Percentiles rank a stretch among this genome's conserved stretches.
These are phyloP conservation scores for Lasioglossum calceatum DNA, from an alignment of 2,888 invertebrate species.

Conservation along the genomic window DNA sequence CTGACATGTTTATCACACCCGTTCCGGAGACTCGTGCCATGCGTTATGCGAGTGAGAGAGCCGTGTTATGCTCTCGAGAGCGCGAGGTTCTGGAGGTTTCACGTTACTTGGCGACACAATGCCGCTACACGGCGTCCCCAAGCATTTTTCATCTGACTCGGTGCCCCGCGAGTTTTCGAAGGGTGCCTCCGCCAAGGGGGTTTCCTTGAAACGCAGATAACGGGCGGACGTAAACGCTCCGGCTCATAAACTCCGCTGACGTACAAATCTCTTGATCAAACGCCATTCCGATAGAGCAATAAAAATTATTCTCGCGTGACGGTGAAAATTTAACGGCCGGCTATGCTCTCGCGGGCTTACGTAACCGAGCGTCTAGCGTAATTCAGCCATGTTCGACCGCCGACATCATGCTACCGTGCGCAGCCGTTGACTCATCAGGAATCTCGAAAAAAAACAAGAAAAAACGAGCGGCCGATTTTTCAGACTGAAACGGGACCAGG, in stretches of 20 bases:
- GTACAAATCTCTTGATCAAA: constrained; percentile 37
- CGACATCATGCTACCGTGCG: neutral
- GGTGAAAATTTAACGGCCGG: constrained; percentile 19
- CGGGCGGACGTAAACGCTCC: constrained; percentile 30
- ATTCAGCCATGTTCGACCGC: neutral
- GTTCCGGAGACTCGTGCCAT: constrained; percentile 78
- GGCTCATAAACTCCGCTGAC: constrained; percentile 35
- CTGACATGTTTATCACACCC: constrained; percentile 84
- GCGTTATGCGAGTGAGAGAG: constrained; percentile 75
- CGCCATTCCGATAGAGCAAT: constrained; percentile 38
- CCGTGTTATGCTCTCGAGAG: constrained; percentile 65
- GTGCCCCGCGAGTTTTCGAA: constrained; percentile 12
- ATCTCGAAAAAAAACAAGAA: neutral
- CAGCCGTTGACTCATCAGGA: neutral
- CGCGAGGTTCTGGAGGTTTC: constrained; percentile 70
- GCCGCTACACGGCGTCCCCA: constrained; percentile 64
- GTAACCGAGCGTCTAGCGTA: constrained; percentile 7
- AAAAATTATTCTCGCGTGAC: constrained; percentile 41
- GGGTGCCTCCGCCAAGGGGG: neutral
- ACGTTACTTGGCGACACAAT: constrained; percentile 75
- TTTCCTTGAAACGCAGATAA: constrained; percentile 42
- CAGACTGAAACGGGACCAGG: neutral
- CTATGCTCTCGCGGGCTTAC: neutral
- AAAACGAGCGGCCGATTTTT: neutral
- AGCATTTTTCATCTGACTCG: constrained; percentile 66